Percentiles rank a stretch among this genome's conserved stretches.
Evolutionary conservation across 2,797 vertebrate genomes (phyloP).

Genomic region (Lutjanus argentimaculatus): DNA sequence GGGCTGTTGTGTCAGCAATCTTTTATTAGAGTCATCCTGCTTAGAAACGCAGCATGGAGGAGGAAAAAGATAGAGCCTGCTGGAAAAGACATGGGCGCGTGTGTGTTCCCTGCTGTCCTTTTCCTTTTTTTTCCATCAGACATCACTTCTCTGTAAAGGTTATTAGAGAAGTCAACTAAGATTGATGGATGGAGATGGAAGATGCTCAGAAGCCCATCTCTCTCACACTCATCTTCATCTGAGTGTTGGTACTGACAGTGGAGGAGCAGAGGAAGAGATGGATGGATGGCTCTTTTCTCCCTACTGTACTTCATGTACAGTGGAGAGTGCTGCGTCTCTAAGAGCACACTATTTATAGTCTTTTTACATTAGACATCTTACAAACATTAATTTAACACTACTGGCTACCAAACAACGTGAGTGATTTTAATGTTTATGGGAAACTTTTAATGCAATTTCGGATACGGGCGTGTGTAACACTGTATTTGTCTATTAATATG

Average conservation of each 20-base stretch:
- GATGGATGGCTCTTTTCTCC: slow-evolving; percentile 74
- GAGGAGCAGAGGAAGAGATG: slow-evolving; percentile 58
- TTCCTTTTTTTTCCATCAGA: slow-evolving; percentile 52
- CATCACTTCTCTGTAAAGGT: slow-evolving; percentile 74
- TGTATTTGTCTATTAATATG: slow-evolving; percentile 56
- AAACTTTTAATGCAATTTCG: slow-evolving; percentile 46
- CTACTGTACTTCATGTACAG: slow-evolving; percentile 85
- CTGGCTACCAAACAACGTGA: slow-evolving; percentile 48
- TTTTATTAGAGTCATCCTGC: slow-evolving; percentile 78
- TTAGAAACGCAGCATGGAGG: slow-evolving; percentile 63
- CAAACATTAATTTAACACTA: slow-evolving; percentile 46
- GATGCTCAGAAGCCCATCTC: slow-evolving; percentile 71
- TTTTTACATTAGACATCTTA: slow-evolving; percentile 24
- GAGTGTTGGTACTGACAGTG: slow-evolving; percentile 63
- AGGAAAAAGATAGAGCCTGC: slow-evolving; percentile 19
- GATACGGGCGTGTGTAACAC: slow-evolving; percentile 14
- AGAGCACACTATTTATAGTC: slow-evolving; percentile 32
- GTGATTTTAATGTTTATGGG: slow-evolving; percentile 46
- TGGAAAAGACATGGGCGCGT: slow-evolving; percentile 38
- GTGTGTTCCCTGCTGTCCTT: slow-evolving; percentile 48
- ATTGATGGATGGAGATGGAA: slow-evolving; percentile 77
- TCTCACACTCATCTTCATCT: slow-evolving; percentile 79
- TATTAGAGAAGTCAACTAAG: slow-evolving; percentile 72
- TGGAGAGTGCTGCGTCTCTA: slow-evolving; percentile 65
- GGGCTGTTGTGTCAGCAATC: slow-evolving; percentile 81